These are phyloP conservation scores for Syrphus vitripennis DNA, from an alignment of 2,888 invertebrate species.

Conservation along the genomic window DNA sequence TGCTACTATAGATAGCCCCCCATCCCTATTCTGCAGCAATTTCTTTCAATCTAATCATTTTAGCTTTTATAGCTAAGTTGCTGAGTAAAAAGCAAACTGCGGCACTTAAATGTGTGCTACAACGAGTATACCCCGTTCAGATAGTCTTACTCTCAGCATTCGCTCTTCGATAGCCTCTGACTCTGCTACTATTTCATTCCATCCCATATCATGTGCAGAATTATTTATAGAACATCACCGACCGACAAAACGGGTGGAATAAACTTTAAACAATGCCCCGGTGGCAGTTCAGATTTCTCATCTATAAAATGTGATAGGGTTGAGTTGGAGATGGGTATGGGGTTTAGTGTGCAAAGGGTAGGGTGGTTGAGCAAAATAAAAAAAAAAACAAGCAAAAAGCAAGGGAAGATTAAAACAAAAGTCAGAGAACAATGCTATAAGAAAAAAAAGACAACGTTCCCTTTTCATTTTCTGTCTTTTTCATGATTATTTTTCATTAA, in stretches of 20 bases:
- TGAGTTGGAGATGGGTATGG: background rate
- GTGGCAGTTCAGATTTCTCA: conserved; percentile 13
- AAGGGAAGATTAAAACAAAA: conserved; percentile 52
- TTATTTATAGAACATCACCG: conserved; percentile 63
- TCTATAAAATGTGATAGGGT: background rate
- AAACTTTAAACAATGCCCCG: conserved; percentile 66
- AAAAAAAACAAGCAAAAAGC: background rate
- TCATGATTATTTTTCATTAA: conserved; percentile 5
- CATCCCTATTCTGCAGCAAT: background rate
- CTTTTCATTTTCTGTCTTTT: conserved; percentile 38
- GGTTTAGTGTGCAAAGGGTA: background rate
- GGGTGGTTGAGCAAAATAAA: background rate
- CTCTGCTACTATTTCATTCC: conserved; percentile 19
- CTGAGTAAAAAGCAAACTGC: conserved; percentile 34
- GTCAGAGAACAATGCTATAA: conserved; percentile 43
- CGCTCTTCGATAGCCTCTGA: conserved; percentile 2
- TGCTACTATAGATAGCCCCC: background rate
- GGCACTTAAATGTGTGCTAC: conserved; percentile 49
- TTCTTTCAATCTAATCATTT: conserved; percentile 1
- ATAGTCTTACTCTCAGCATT: background rate
- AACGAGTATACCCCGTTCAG: conserved; percentile 4
- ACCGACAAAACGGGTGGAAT: conserved; percentile 58
- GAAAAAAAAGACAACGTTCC: conserved; percentile 30
- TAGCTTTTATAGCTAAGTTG: background rate
- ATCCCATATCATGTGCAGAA: conserved; percentile 44